Percentiles rank a stretch among this genome's conserved stretches.
Evolutionary conservation across 2,888 invertebrate species (phyloP).

Genomic region (Zootermopsis nevadensis): DNA sequence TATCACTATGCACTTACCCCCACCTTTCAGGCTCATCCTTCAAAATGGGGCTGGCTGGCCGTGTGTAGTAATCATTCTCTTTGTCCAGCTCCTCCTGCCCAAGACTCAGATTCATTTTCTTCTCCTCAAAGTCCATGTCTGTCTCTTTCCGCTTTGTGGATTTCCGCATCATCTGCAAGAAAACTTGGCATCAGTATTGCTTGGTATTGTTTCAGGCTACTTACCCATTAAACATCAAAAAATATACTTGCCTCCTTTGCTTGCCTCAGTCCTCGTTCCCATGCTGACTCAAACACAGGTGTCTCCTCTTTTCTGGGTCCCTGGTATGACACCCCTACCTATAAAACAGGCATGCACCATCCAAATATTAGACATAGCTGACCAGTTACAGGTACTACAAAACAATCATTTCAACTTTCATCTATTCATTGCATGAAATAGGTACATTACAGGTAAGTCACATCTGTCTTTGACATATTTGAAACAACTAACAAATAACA

Average conservation of each 20-base stretch:
- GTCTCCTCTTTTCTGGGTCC: slow-evolving; percentile 63
- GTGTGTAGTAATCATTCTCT: slow-evolving; percentile 77
- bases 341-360: not conserved
- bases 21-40: slow-evolving; percentile 56
- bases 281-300: slow-evolving; percentile 89
- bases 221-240: not conserved
- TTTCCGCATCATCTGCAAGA: slow-evolving; percentile 78
- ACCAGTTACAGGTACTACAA: too few relatives aligned
- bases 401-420: too few relatives aligned
- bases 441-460: too few relatives aligned
- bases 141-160: slow-evolving; percentile 94
- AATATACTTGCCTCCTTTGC: slow-evolving; percentile 83
- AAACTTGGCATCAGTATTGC: slow-evolving; percentile 10
- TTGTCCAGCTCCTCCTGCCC: slow-evolving; percentile 80
- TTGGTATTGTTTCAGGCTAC: not conserved
- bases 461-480: too few relatives aligned
- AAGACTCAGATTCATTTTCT: slow-evolving; percentile 89
- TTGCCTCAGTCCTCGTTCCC: slow-evolving; percentile 94
- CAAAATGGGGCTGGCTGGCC: slow-evolving; percentile 73
- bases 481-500: too few relatives aligned
- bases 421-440: too few relatives aligned
- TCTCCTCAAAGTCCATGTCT: slow-evolving; percentile 95
- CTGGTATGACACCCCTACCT: slow-evolving; percentile 24
- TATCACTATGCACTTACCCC: slow-evolving; percentile 52
- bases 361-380: too few relatives aligned